Percentiles rank a stretch among this genome's conserved stretches.
Conservation (phyloP, 2,888 invertebrate species). For the Apamea monoglypha region DNA sequence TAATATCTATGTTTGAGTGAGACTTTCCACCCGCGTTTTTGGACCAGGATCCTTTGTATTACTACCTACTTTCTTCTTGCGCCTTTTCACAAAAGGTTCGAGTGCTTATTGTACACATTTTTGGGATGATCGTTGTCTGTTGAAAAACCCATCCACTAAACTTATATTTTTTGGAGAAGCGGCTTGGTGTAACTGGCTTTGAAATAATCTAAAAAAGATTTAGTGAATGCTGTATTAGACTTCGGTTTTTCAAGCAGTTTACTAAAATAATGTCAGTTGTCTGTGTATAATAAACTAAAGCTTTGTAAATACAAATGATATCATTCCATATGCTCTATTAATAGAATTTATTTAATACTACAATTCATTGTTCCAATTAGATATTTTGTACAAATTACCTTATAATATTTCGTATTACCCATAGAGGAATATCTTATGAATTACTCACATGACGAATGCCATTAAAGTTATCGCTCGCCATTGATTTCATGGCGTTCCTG, state of each 20-base stretch:
- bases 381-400: constrained; percentile 44
- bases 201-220: neutral
- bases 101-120: constrained; percentile 1
- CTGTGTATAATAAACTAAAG: neutral
- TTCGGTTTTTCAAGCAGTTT: neutral
- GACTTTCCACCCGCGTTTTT: neutral
- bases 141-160: neutral
- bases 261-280: neutral
- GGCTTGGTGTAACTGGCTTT: too few relatives aligned
- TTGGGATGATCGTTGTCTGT: constrained; percentile 5
- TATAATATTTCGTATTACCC: constrained; percentile 30
- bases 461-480: constrained; percentile 60
- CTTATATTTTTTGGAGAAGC: neutral
- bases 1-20: neutral
- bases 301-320: constrained; percentile 13
- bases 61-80: neutral
- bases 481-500: constrained; percentile 60
- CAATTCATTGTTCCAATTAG: constrained; percentile 40
- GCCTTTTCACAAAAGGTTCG: constrained; percentile 3
- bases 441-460: constrained; percentile 58
- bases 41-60: constrained; percentile 12
- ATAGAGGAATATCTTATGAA: constrained; percentile 65
- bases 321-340: constrained; percentile 27
- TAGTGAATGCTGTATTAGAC: neutral
- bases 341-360: constrained; percentile 37